Evolutionary conservation across 1,140 invertebrate species (phyloP).

Genomic region (Rhizoglyphus robini): DNA sequence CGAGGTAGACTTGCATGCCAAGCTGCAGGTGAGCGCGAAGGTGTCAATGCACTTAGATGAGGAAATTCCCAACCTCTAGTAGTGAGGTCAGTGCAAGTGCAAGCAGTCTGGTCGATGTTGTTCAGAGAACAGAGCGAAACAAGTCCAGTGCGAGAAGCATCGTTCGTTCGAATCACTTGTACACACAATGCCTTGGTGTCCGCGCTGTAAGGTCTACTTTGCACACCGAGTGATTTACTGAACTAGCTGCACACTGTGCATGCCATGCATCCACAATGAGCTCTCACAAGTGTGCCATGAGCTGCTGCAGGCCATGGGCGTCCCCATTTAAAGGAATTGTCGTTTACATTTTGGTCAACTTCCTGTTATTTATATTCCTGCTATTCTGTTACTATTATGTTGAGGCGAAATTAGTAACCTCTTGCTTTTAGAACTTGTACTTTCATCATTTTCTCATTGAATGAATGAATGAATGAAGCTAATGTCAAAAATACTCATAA

Average conservation of each 20-base stretch:
- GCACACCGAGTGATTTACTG: not conserved
- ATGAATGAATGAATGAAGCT: conserved; percentile 13
- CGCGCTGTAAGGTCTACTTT: not conserved
- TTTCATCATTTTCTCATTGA: conserved; percentile 1
- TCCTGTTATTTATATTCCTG: no score
- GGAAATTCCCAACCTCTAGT: not conserved
- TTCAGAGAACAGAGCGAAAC: not conserved
- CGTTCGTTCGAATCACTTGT: not conserved
- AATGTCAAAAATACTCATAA: conserved; percentile 3
- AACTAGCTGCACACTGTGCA: no score
- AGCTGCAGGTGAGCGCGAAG: conserved; percentile 9
- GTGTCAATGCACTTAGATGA: not conserved
- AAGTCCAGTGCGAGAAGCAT: not conserved
- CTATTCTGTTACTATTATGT: no score
- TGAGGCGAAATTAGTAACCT: no score
- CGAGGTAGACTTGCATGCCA: not conserved
- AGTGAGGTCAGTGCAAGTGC: not conserved
- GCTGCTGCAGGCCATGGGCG: no score
- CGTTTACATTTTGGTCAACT: not conserved
- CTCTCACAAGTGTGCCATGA: no score
- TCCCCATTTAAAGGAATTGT: not conserved
- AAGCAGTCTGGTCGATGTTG: not conserved
- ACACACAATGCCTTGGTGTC: not conserved
- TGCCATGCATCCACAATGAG: no score
- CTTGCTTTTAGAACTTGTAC: no score